Conservation (phyloP, 1,140 invertebrate species). For the Sitobion miscanthi region DNA sequence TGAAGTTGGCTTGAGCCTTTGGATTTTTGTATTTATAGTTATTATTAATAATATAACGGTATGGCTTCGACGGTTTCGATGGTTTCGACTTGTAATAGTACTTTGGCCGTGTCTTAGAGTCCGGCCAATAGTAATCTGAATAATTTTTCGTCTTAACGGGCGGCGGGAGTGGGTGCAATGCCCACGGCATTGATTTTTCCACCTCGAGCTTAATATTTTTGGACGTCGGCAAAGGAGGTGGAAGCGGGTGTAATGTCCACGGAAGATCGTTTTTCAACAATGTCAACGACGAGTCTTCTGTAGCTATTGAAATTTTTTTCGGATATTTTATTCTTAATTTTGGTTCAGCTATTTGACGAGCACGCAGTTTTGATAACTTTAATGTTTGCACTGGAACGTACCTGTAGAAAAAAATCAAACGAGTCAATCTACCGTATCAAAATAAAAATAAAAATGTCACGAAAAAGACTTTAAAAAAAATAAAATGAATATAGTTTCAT, state of each 20-base stretch:
- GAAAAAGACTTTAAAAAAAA: not conserved
- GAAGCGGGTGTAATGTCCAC: slow-evolving; percentile 4
- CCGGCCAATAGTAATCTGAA: slow-evolving; percentile 32
- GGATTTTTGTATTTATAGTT: not conserved
- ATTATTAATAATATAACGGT: not conserved
- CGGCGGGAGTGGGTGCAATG: slow-evolving; percentile 23
- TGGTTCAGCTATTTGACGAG: slow-evolving; percentile 15
- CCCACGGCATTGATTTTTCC: slow-evolving; percentile 35
- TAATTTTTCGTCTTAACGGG: slow-evolving; percentile 29
- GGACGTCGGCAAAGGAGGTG: slow-evolving; percentile 43
- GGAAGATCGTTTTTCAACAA: slow-evolving; percentile 31
- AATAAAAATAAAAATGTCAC: not conserved
- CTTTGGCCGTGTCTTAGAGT: not conserved
- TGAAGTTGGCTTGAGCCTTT: not conserved
- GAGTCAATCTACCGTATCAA: not conserved
- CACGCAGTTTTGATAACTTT: slow-evolving; percentile 33
- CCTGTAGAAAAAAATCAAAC: slow-evolving; percentile 20
- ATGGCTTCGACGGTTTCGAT: not conserved
- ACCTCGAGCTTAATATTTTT: not conserved
- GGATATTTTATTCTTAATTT: slow-evolving; percentile 39
- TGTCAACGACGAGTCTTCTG: not conserved
- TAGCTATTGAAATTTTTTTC: slow-evolving; percentile 19
- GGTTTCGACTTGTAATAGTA: not conserved
- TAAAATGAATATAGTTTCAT: not conserved
- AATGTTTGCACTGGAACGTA: slow-evolving; percentile 42